Conservation (phyloP, 2,888 invertebrate genomes). For the Graphium colonna region DNA sequence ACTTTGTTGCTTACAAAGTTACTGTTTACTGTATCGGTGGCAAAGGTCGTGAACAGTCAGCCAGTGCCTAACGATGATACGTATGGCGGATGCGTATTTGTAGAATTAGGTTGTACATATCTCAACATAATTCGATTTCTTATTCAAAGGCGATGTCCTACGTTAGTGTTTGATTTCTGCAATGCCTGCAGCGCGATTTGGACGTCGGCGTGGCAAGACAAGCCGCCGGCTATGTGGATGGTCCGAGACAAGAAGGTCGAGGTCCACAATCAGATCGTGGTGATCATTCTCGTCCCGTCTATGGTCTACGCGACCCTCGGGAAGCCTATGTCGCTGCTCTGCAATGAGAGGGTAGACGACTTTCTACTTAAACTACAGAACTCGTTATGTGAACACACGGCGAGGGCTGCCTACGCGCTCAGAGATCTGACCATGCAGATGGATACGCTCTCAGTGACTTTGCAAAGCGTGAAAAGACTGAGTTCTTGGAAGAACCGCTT, state of each 20-base stretch:
- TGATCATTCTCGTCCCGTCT: conserved; percentile 83
- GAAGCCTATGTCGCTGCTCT: conserved; percentile 37
- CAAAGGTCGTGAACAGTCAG: conserved; percentile 54
- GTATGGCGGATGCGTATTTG: conserved; percentile 52
- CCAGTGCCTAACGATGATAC: conserved; percentile 48
- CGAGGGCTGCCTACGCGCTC: conserved; percentile 79
- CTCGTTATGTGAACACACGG: conserved; percentile 82
- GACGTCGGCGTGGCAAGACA: conserved; percentile 45
- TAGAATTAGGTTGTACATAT: conserved; percentile 51
- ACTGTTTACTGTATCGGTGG: conserved; percentile 62
- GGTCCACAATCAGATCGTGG: conserved; percentile 81
- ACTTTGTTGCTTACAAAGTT: conserved; percentile 70
- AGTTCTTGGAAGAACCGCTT: conserved; percentile 79
- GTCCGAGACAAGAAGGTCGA: conserved; percentile 44
- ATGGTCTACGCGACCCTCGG: conserved; percentile 53
- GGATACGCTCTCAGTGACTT: conserved; percentile 60
- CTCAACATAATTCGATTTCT: conserved; percentile 56
- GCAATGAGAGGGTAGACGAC: conserved; percentile 77
- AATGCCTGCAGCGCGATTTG: conserved; percentile 53
- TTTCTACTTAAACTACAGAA: conserved; percentile 82
- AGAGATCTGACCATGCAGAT: conserved; percentile 75
- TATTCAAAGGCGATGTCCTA: conserved; percentile 48
- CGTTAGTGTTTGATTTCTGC: conserved; percentile 56
- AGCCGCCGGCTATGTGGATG: conserved; percentile 34
- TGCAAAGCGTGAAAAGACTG: conserved; percentile 78